Base-by-base conservation (phyloP, 2,113 vertebrate species). In the Uria aalge region DNA sequence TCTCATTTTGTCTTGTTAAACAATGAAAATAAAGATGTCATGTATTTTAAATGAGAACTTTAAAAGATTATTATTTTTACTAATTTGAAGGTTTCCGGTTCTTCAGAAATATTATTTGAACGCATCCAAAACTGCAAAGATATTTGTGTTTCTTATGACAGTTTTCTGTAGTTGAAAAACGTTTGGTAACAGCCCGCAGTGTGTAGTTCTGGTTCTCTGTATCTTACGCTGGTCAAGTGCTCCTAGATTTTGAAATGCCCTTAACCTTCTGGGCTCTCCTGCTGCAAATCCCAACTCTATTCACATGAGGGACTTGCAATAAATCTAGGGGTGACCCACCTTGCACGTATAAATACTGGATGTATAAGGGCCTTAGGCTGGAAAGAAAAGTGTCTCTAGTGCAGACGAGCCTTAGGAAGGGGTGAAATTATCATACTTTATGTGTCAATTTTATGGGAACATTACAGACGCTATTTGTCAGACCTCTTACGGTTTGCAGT, bases 41-140 rank as follows among this genome's bases (percentile, higher is more conserved):
- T 91, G 84, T 95, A 97, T 98, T 97, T 97, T 97, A 97, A 96
- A 87, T 96, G 88, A 97, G 47, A 90, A 76, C 82, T 95, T 96
- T 79, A 94, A 81, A 95, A 95, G 79, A 52, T 94, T 67, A 71
- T 96, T 92, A 38, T 93, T 98, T 92, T 93, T 82, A 56, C 53
- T 83, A 8, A 43, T 82, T 73, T 79, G 41, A 91, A 94, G 24
- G 24, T 78, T 78, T 85, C 30, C 14, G 52, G 12, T 71, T 91
- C 32, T 91, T 79, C 73, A 78, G 53, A 79, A 79, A 80, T 63
- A 13, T 15, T 83, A 22, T 48, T 38, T 14, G 36, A 57, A 43
- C 22, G 12, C 23, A 36, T 81, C 27, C 60, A 36, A 56, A 48
- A 63, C 88, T 79, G 32, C 52, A 56, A 90, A 84, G 36, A 53